These are phyloP conservation scores for Lottia scabra DNA, from an alignment of 2,888 invertebrate species.

Conservation along the genomic window DNA sequence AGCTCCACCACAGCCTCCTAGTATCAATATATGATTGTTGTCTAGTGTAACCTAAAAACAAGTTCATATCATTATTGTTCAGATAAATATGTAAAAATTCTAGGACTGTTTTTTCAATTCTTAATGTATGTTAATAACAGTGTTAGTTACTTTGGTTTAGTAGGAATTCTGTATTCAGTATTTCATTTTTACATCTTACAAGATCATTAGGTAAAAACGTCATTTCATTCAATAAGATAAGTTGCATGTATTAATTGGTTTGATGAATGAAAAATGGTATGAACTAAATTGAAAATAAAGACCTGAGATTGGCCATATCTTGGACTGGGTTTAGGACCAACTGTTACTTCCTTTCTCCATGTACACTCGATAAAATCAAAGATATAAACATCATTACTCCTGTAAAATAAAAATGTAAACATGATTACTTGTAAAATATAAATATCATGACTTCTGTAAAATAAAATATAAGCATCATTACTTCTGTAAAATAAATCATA, in stretches of 20 bases:
- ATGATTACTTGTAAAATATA: slow-evolving; percentile 79
- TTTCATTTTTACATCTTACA: too few species aligned
- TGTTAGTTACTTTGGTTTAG: too few species aligned
- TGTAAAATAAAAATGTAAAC: slow-evolving; percentile 38
- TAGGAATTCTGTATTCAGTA: too few species aligned
- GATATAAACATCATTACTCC: slow-evolving; percentile 87
- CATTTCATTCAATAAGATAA: too few species aligned
- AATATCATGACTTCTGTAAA: slow-evolving; percentile 78
- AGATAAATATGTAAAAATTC: too few species aligned
- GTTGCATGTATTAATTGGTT: too few species aligned
- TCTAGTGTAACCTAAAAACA: slow-evolving; percentile 76
- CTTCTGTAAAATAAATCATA: too few species aligned
- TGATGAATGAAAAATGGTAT: too few species aligned
- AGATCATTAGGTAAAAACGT: neutral
- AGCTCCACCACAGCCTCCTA: slow-evolving; percentile 85
- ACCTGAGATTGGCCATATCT: slow-evolving; percentile 94
- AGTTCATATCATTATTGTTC: neutral
- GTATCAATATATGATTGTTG: slow-evolving; percentile 77
- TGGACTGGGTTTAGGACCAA: slow-evolving; percentile 80
- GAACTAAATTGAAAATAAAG: neutral
- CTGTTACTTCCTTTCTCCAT: slow-evolving; percentile 84
- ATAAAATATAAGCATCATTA: too few species aligned
- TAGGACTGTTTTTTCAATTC: too few species aligned
- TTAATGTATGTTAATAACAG: too few species aligned
- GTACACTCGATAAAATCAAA: slow-evolving; percentile 81